Base-by-base conservation (phyloP, 2,113 vertebrate species). In the Chionodraco myersi region DNA sequence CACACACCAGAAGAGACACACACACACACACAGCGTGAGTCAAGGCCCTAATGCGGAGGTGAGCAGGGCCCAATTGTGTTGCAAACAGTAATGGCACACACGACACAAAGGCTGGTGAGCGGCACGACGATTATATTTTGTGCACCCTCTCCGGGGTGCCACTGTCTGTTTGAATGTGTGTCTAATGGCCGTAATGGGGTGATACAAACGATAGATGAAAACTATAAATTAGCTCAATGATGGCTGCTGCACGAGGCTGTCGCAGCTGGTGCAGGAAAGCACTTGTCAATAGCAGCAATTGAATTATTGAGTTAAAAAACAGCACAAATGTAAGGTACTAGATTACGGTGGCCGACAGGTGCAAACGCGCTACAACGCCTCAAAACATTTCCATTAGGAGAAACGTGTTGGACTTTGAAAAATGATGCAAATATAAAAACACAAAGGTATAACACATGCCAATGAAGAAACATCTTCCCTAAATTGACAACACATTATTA, bases 171-270 rank as follows among this genome's bases (percentile, higher is more conserved):
- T 65, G 10, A 34, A 0, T 0, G 36, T 61, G 70, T 73, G 11
- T 59, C 6, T 66, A 63, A 60, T 69, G 59, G 58, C 56, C 72
- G 45, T 91, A 88, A 89, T 73, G 70, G 65, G 60, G 79, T 72
- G 63, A 60, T 88, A 77, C 80, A 82, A 59, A 64, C 68, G 48
- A 57, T 57, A 72, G 88, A 90, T 87, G 73, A 88, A 84, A 87
- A 66, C 77, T 53, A 85, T 88, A 79, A 89, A 91, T 89, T 64
- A 82, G 53, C 64, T 53, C 51, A 58, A 49, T 68, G 65, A 73
- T 69, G 62, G 63, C 34, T 82, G 68, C 77, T 52, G 52, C 64
- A 70, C 12, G 14, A 56, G 6, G 63, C 30, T 14, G 72, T 36
- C 10, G 53, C 81, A 80, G 62, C 77, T 74, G 78, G 73, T 48